These are phyloP conservation scores for Drosophila meridionalis DNA, from an alignment of 2,888 invertebrate species.

Conservation along the genomic window DNA sequence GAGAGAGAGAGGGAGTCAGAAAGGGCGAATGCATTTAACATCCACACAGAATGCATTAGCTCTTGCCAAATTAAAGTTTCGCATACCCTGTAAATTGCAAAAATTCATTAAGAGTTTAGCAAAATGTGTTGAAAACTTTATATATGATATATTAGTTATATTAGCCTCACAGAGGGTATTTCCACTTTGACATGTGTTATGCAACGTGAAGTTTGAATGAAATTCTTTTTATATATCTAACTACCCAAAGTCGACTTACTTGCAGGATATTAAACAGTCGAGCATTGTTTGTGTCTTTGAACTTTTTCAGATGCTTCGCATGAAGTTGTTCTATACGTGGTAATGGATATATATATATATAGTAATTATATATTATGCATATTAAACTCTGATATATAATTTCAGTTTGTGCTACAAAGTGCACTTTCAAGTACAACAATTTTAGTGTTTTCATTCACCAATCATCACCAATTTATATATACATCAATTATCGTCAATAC, in stretches of 20 bases:
- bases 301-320: not conserved
- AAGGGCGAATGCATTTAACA: conserved; percentile 15
- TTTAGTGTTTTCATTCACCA: not conserved
- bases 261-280: not conserved
- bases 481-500: not conserved
- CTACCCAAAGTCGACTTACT: not conserved
- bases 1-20: no score
- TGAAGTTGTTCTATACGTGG: not conserved
- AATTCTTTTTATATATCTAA: not conserved
- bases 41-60: conserved; percentile 57
- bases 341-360: not conserved
- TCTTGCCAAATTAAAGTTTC: conserved; percentile 59
- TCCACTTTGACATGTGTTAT: not conserved
- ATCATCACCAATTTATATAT: not conserved
- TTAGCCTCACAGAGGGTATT: not conserved
- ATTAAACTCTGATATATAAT: not conserved
- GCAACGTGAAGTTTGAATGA: not conserved
- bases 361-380: not conserved
- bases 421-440: not conserved
- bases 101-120: conserved; percentile 15
- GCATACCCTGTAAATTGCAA: conserved; percentile 18
- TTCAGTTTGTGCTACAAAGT: not conserved
- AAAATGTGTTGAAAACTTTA: conserved; percentile 30
- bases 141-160: conserved; percentile 16
- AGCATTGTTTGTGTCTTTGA: not conserved